Evolutionary conservation across 1,140 invertebrate genomes (phyloP).

Genomic region (Penaeus vannamei): DNA sequence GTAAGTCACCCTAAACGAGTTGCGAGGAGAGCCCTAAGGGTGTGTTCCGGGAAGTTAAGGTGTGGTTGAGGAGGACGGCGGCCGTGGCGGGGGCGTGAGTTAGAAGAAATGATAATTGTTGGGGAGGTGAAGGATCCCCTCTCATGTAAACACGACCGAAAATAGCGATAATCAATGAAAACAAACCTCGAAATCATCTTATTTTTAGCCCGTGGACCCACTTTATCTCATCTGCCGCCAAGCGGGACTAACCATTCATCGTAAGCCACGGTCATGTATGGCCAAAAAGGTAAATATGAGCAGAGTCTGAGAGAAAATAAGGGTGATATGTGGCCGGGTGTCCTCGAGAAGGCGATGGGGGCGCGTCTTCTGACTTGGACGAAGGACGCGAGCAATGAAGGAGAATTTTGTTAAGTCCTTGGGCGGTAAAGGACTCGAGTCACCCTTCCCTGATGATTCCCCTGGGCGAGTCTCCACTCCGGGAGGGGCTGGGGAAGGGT

Average conservation of each 20-base stretch:
- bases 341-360: not conserved
- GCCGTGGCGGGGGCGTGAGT: constrained; percentile 56
- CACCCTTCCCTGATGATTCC: no score
- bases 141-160: constrained; percentile 56
- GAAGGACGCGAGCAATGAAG: constrained; percentile 10
- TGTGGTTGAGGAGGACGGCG: not conserved
- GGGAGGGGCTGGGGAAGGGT: no score
- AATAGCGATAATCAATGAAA: constrained; percentile 67
- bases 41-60: not conserved
- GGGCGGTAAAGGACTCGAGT: no score
- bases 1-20: constrained; percentile 42
- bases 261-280: not conserved
- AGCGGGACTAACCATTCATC: not conserved
- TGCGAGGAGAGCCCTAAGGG: not conserved
- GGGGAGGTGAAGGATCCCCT: constrained; percentile 13
- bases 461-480: no score
- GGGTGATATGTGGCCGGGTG: constrained; percentile 10
- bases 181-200: constrained; percentile 52
- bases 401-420: no score
- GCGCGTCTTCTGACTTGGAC: constrained; percentile 38
- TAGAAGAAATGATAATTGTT: not conserved
- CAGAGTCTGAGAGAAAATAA: not conserved
- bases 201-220: not conserved
- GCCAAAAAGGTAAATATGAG: not conserved
- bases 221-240: not conserved